Evolutionary conservation across 2,888 invertebrate species (phyloP).

Genomic region (Pachliopta kotzebuea): DNA sequence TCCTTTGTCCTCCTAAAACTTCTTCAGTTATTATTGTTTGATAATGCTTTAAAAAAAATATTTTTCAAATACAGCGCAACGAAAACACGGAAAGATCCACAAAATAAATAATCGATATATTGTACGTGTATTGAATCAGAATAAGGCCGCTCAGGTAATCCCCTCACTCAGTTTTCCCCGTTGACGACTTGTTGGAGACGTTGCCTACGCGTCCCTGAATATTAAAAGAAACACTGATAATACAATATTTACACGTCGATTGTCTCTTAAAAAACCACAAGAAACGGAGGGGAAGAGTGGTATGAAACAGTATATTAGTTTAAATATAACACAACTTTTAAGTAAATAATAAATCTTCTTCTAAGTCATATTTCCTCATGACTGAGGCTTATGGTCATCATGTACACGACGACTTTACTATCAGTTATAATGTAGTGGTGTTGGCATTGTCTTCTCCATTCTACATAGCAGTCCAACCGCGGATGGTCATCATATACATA

Average conservation of each 20-base stretch:
- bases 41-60: background rate
- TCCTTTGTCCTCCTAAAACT: background rate
- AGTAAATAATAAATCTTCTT: too few relatives aligned
- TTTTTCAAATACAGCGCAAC: background rate
- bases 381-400: too few relatives aligned
- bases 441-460: too few relatives aligned
- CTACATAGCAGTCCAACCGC: too few relatives aligned
- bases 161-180: conserved; percentile 19
- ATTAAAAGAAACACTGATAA: conserved; percentile 1
- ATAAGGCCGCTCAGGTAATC: conserved; percentile 23
- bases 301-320: too few relatives aligned
- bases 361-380: too few relatives aligned
- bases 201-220: background rate
- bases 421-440: too few relatives aligned
- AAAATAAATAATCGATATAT: conserved; percentile 1
- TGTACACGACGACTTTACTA: too few relatives aligned
- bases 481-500: too few relatives aligned
- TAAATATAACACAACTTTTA: too few relatives aligned
- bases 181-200: background rate
- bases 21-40: too few relatives aligned
- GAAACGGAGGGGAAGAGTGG: too few relatives aligned
- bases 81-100: background rate
- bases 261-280: background rate
- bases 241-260: background rate
- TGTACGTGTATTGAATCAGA: conserved; percentile 16